Conservation (phyloP, 2,113 vertebrate species). For the Stomatorhinus ivindoensis region DNA sequence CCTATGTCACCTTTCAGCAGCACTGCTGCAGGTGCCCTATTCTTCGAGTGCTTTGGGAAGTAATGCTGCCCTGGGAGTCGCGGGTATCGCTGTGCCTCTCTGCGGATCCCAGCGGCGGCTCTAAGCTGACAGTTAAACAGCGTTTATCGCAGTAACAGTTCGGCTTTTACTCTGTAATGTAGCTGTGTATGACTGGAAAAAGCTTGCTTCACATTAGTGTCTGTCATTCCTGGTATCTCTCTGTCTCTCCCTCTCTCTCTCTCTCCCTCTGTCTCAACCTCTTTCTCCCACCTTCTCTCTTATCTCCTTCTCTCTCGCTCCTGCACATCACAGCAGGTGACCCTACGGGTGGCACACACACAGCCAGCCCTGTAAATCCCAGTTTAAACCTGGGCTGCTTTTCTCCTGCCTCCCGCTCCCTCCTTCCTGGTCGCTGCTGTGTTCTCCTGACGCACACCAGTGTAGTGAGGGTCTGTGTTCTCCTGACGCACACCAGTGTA, state of each 20-base stretch:
- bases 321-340: background rate
- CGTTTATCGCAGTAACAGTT: background rate
- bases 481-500: no score
- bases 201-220: background rate
- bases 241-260: background rate
- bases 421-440: background rate
- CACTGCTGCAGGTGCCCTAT: constrained; percentile 25
- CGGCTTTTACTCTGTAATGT: background rate
- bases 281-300: background rate
- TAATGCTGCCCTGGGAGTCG: constrained; percentile 22
- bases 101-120: background rate
- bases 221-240: background rate
- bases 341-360: background rate
- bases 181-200: background rate
- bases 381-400: background rate
- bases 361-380: background rate
- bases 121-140: background rate
- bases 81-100: background rate
- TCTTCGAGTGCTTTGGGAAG: constrained; percentile 11
- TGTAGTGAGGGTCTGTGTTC: background rate
- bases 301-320: background rate
- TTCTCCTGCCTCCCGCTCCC: background rate
- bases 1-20: constrained; percentile 40
- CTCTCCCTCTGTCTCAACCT: background rate
- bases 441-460: background rate